A percentile compares a stretch with the other conserved stretches of the same genome.
Conservation (phyloP, 2,113 vertebrate genomes). For the Xerus inauris region DNA sequence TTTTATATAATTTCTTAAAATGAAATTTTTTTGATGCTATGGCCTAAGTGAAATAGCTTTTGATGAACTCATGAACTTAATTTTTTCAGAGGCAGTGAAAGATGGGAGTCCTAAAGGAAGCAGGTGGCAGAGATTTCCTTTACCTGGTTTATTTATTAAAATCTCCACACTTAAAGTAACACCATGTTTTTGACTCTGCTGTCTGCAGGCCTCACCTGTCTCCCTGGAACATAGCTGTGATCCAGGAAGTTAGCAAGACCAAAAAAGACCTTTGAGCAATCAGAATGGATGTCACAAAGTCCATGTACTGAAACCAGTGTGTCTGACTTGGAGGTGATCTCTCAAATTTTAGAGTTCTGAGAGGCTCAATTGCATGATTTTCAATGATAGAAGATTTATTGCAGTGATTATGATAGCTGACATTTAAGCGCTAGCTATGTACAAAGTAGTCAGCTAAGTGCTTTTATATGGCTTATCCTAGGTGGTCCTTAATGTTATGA, state of each 20-base stretch:
- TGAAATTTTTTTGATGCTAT: not conserved
- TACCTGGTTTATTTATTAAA: not conserved
- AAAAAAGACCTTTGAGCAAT: constrained; percentile 72
- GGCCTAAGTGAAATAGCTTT: not conserved
- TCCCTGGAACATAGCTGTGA: constrained; percentile 33
- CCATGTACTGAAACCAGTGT: not conserved
- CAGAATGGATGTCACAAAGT: constrained; percentile 69
- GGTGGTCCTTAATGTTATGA: not conserved
- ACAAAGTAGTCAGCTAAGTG: not conserved
- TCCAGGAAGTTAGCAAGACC: constrained; percentile 63
- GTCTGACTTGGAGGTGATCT: constrained; percentile 30
- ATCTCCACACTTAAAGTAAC: not conserved
- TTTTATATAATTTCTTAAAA: not conserved
- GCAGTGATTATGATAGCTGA: not conserved
- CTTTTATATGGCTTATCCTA: not conserved
- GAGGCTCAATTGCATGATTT: not conserved
- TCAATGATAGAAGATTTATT: not conserved
- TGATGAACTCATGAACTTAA: not conserved
- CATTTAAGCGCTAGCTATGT: not conserved
- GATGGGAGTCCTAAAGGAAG: not conserved
- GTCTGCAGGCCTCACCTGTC: not conserved
- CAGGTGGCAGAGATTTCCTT: not conserved
- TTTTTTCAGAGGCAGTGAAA: constrained; percentile 7
- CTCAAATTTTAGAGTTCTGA: not conserved
- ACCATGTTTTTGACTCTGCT: not conserved